Evolutionary conservation across 1,140 invertebrate species (phyloP), one percentile per base, ranked within the genome.

Genomic region (Orchestia grillus): DNA sequence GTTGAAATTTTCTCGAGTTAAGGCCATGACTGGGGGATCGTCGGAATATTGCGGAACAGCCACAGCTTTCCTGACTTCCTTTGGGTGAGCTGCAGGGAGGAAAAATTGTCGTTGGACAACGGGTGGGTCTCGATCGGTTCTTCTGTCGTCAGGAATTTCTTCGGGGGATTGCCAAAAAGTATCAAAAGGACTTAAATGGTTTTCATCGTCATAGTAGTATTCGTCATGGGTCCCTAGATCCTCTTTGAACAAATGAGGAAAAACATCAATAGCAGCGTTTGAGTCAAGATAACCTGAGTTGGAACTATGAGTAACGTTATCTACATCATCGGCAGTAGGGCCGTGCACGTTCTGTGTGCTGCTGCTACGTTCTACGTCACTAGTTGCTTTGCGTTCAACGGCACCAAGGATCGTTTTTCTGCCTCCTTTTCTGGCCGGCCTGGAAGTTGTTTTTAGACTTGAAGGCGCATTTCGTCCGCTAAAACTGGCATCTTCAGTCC

Each of bases 241-340:
- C 40, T 97, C 96, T 53, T 96, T 96, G 87, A 97, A 97, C 40
- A 97, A 96, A 44, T 97, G 96, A 36, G 96, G 96, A 44, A 97
- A 97, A 8, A 97, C 41, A 87, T 97, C 96, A n/a, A 45, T 96
- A 43, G 96, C 96, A 47, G 95, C 62, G 40, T 43, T 87, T 36
- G 96, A 94, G 6, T 44, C 92, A n/a, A 28, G 92, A 40, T 11
- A 40, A 44, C 44, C 92, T 40, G 44, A 40, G 40, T 44, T 90
- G 16, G 88, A 4, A 90, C 42, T 44, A 42, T 4, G 41, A 42
- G 88, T 42, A 90, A 4, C 15, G 42, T 44, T 90, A 16, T 36
- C 28, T 4, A 44, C 88, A 53, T 53, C 47, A 19, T 53, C 47
- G 19, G 47, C 6, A 53, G 47, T 53, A 53, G 47, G 19, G 47